Evolutionary conservation across 2,888 invertebrate species (phyloP), one percentile per base, ranked within the genome.

Genomic region (Mimachlamys varia): DNA sequence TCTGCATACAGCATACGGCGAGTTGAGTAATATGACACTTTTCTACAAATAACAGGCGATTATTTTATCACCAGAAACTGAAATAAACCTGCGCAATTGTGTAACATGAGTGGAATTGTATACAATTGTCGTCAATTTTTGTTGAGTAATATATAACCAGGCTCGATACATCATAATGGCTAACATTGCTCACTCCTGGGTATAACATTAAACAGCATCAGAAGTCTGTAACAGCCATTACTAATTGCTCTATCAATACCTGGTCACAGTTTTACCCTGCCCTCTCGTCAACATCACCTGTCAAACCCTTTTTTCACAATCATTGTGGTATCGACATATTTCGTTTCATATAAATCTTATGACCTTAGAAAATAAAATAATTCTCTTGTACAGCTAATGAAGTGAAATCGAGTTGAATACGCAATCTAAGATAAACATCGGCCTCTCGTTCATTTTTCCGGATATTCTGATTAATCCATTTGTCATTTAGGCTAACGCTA

Each of bases 321-420:
- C 33, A 76, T 33, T 76, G 76, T 33, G 12, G 76, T 76, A 76
- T 76, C 76, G 76, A 76, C 76, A 76, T 76, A 76, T 76, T 76
- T 76, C 76, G 76, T 76, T 76, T 76, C 76, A 76, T 76, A 76
- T 76, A 76, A 76, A 76, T 76, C 76, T 76, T 76, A 76, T 76
- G 76, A 76, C 76, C 76, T 76, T 27, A 76, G 33, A 76, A 76
- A 76, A 33, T 76, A 76, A 76, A 76, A 76, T 76, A 76, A 33
- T 76, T 76, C 76, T 76, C 76, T 76, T 76, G 76, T 76, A 76
- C 76, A 33, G 12, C 76, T 76, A 76, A 76, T 76, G 76, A 76
- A 76, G 76, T 76, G 76, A 76, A 76, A 76, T 76, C 76, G 33
- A 33, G 76, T 76, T 27, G 76, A 76, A 76, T 76, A 22, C 27